Conservation (phyloP, 2,888 invertebrate species). For the Caenorhabditis drosophilae region DNA sequence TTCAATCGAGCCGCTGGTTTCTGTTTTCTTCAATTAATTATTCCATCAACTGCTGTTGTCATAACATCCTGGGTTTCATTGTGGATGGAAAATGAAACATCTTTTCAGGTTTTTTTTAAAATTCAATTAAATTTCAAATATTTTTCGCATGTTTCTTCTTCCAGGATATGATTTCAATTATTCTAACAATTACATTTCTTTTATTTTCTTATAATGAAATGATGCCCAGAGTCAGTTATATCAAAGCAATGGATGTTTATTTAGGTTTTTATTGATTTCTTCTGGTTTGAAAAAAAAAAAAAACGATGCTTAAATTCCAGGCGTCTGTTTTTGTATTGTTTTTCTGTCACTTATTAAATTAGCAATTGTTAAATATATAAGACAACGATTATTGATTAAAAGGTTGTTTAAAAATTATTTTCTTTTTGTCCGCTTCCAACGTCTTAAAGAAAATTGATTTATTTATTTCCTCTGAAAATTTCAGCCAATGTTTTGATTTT, state of each 20-base stretch:
- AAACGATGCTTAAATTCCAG: constrained; percentile 23
- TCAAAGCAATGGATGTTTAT: constrained; percentile 62
- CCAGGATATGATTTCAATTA: constrained; percentile 68
- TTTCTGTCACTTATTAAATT: constrained; percentile 68
- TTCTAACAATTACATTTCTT: constrained; percentile 67
- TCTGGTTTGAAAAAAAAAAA: background rate
- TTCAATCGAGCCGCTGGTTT: constrained; percentile 67
- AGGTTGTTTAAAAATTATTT: too few relatives aligned
- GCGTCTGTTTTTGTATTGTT: constrained; percentile 68
- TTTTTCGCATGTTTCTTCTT: background rate
- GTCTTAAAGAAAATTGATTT: too few relatives aligned
- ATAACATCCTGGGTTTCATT: constrained; percentile 69
- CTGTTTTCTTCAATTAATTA: constrained; percentile 67
- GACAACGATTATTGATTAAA: constrained; percentile 57
- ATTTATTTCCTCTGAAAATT: too few relatives aligned
- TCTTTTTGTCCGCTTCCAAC: too few relatives aligned
- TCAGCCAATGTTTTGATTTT: too few relatives aligned
- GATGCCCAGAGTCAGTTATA: constrained; percentile 68
- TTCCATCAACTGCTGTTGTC: constrained; percentile 68
- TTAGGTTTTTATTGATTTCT: constrained; percentile 32
- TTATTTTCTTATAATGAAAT: constrained; percentile 68
- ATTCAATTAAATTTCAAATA: constrained; percentile 51
- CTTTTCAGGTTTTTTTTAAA: constrained; percentile 41
- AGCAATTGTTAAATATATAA: constrained; percentile 67
- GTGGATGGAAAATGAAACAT: constrained; percentile 68